Conservation (phyloP, 2,797 vertebrate species). For the Parotocinclus haroldoi region DNA sequence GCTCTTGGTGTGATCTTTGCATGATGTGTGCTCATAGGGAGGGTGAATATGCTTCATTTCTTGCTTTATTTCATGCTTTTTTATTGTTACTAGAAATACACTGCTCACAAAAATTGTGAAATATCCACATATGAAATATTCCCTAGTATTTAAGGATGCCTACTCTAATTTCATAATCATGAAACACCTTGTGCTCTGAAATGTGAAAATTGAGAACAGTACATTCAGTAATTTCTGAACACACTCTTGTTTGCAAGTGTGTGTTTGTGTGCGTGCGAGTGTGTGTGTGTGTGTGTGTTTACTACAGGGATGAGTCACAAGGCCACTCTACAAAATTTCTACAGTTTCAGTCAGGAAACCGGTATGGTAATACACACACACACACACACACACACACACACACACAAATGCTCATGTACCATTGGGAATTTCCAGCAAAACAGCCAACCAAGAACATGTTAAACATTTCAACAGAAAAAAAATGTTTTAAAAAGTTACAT, state of each 20-base stretch:
- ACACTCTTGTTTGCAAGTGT: not conserved
- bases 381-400: constrained; percentile 21
- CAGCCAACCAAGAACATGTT: constrained; percentile 7
- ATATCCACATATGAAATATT: too few species aligned
- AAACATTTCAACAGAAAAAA: not conserved
- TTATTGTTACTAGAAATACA: too few species aligned
- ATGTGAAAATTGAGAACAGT: too few species aligned
- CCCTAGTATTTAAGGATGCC: too few species aligned
- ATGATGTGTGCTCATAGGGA: too few species aligned
- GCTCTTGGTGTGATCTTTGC: too few species aligned
- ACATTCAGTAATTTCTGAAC: not conserved
- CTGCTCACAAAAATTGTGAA: too few species aligned
- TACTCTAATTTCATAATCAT: too few species aligned
- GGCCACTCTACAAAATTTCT: constrained; percentile 39
- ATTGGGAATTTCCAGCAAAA: constrained; percentile 14
- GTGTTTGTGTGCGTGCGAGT: constrained; percentile 21
- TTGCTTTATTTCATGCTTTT: too few species aligned
- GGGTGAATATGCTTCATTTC: too few species aligned
- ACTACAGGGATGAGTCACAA: constrained; percentile 42
- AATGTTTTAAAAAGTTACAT: not conserved
- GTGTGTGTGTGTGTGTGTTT: constrained; percentile 26
- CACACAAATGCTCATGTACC: constrained; percentile 6
- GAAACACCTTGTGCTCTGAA: too few species aligned
- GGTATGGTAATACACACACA: constrained; percentile 12
- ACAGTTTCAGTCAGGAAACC: constrained; percentile 45